These are phyloP conservation scores for Dinomys branickii DNA, from an alignment of 2,113 vertebrate species.

Conservation along the genomic window DNA sequence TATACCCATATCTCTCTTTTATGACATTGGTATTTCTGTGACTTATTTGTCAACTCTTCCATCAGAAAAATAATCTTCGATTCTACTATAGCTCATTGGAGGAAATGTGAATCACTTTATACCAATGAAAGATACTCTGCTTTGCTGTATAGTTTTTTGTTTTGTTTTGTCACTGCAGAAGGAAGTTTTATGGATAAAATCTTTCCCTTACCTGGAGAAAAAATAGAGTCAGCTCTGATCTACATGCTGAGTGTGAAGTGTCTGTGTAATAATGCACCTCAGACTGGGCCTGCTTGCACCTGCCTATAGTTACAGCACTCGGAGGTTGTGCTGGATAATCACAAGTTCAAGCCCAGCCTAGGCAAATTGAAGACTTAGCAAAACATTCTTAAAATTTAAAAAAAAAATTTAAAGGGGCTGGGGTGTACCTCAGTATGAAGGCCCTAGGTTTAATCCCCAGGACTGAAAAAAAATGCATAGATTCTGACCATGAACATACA, in stretches of 20 bases:
- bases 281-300: too few relatives aligned
- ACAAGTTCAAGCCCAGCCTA: not conserved
- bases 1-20: slow-evolving; percentile 45
- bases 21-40: slow-evolving; percentile 3
- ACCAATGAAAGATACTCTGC: slow-evolving; percentile 6
- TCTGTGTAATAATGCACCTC: not conserved
- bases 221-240: slow-evolving; percentile 38
- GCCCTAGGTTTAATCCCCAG: not conserved
- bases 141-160: not conserved
- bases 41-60: slow-evolving; percentile 60
- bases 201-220: not conserved
- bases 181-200: slow-evolving; percentile 24
- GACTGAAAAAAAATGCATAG: not conserved
- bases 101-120: slow-evolving; percentile 31
- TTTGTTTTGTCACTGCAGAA: not conserved
- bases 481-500: not conserved
- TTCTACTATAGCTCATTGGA: slow-evolving; percentile 35
- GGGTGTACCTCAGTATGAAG: not conserved
- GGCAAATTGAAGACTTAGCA: not conserved
- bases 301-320: not conserved
- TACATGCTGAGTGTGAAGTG: not conserved
- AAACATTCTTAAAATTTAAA: not conserved
- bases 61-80: slow-evolving; percentile 49
- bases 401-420: not conserved
- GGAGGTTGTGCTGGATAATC: not conserved